Evolutionary conservation across 2,888 invertebrate species (phyloP), one percentile per base, ranked within the genome.

Genomic region (Lydus trimaculatus): DNA sequence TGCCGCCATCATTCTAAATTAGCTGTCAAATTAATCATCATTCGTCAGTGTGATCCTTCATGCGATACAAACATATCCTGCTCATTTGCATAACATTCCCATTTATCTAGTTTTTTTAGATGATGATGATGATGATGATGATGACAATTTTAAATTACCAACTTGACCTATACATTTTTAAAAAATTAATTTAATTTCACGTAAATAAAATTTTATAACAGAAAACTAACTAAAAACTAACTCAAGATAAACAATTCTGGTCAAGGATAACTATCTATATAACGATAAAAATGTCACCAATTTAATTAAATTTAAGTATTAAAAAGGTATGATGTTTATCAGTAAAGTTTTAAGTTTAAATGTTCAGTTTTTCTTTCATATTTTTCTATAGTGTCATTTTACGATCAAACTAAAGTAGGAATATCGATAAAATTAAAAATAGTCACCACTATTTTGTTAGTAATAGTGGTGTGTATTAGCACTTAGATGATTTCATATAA

Each of bases 11-110:
- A 70, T 71, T 72, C 58, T 60, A 72, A 76, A 78, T 78, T 78
- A 76, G 72, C 74, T 77, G 75, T 78, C 76, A 76, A 74, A 78
- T 78, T 78, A 78, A 78, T 78, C 78, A 78, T 77, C 78, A 78
- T 78, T 76, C 73, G 76, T 78, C 76, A 78, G 71, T 64, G 60
- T 70, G 73, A 76, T 75, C 77, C 72, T 69, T 76, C 76, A 74
- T 70, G 67, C 71, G 72, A 69, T 70, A 70, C 73, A 72, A 70
- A 72, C 56, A 65, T 73, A 73, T 72, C 72, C 69, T 65, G 69
- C 36, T 52, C 67, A 76, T 76, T 76, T 74, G 69, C 74, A 75
- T 76, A 76, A 71, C 69, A 65, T 65, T 25, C 17, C 3, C 56
- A 56, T 56, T 15, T 25, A 56, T 56, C 56, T 13, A 15, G 17